Evolutionary conservation across 2,113 vertebrate genomes (phyloP).

Genomic region (Gorsachius goisagi): DNA sequence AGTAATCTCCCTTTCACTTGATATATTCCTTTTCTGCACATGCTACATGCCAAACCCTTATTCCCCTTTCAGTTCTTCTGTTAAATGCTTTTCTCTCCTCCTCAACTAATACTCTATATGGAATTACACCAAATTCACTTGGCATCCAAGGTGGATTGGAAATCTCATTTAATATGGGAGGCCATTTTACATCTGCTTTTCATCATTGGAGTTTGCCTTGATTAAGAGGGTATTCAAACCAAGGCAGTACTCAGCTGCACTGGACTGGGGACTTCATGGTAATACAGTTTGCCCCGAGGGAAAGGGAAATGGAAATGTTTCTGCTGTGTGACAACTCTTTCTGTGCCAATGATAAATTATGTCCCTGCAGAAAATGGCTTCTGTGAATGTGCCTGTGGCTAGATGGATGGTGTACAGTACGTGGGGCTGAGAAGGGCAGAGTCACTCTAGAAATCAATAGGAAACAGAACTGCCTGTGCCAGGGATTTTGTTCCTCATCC

Average conservation of each 20-base stretch:
- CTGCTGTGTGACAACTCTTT: constrained; percentile 5
- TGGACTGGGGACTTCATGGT: not conserved
- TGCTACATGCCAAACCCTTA: not conserved
- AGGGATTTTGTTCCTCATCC: constrained; percentile 5
- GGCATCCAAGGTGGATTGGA: not conserved
- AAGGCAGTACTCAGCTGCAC: constrained; percentile 5
- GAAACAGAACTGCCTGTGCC: constrained; percentile 25
- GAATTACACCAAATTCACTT: constrained; percentile 15
- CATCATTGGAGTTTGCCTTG: not conserved
- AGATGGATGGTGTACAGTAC: not conserved
- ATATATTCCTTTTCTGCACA: not conserved
- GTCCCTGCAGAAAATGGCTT: constrained; percentile 19
- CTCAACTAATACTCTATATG: not conserved
- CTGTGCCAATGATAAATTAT: constrained; percentile 56
- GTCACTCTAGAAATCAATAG: constrained; percentile 56
- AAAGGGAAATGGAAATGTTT: constrained; percentile 15
- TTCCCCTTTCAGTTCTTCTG: not conserved
- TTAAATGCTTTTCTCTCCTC: not conserved
- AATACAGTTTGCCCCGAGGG: constrained; percentile 6
- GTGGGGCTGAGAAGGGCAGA: constrained; percentile 1
- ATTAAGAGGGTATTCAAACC: not conserved
- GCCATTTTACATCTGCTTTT: not conserved
- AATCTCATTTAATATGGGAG: not conserved
- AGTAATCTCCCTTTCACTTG: not conserved
- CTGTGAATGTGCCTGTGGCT: constrained; percentile 38